These are phyloP conservation scores for Dromas ardeola DNA, from an alignment of 2,113 vertebrate genomes.

Conservation along the genomic window DNA sequence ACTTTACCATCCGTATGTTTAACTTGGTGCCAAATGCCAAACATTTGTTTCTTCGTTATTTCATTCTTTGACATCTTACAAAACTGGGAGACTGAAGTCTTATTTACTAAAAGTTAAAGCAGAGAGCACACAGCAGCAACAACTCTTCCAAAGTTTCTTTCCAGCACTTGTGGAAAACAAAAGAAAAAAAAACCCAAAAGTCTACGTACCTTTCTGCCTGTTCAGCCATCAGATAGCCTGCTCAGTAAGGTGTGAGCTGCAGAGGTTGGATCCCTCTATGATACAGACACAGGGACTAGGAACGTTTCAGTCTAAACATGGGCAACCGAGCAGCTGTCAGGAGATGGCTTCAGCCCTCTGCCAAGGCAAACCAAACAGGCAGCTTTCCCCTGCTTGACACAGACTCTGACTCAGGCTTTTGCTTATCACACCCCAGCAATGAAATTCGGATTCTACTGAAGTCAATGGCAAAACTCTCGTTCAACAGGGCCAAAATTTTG, in stretches of 20 bases:
- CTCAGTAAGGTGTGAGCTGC: neutral
- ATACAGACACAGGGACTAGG: neutral
- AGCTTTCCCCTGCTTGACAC: neutral
- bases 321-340: neutral
- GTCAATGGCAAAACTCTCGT: neutral
- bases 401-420: neutral
- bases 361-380: neutral
- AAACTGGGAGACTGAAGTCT: neutral
- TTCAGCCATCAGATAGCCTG: neutral
- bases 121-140: neutral
- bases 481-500: neutral
- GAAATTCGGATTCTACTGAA: neutral
- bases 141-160: neutral
- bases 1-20: neutral
- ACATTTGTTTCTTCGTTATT: neutral
- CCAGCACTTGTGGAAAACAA: neutral
- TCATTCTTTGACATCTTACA: neutral
- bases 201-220: neutral
- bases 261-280: neutral
- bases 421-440: neutral
- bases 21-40: neutral
- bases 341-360: neutral
- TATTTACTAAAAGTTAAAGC: neutral
- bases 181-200: neutral
- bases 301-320: neutral